phyloP scores from a whole-genome alignment of 2,113 vertebrate species.

The Phaethon lepturus region DNA sequence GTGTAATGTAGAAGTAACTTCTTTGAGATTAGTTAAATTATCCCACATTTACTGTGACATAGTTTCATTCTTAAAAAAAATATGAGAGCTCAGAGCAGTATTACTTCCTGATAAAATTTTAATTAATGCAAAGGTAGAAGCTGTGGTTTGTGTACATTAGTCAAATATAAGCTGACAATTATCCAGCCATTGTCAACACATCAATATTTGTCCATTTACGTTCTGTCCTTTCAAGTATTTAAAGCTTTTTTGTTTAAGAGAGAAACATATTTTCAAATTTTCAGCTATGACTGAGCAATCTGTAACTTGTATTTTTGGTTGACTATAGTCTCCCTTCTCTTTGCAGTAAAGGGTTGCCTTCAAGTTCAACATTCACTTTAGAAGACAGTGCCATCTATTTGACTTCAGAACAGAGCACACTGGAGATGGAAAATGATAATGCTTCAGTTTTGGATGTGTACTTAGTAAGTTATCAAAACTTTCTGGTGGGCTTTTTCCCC shows the following conservation, averaged over 20 bases:
- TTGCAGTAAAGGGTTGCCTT: conserved; percentile 86
- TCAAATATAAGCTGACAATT: neutral
- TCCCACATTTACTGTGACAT: neutral
- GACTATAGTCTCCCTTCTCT: neutral
- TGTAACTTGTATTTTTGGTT: neutral
- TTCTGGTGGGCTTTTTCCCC: neutral
- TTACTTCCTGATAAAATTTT: neutral
- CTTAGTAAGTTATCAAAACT: conserved; percentile 82
- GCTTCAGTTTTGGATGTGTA: conserved; percentile 93
- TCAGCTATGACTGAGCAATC: neutral
- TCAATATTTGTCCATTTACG: neutral
- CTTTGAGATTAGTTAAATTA: neutral
- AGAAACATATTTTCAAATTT: neutral
- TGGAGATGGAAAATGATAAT: conserved; percentile 90
- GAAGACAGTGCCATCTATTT: conserved; percentile 95
- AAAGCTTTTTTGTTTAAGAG: neutral
- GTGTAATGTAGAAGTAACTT: neutral
- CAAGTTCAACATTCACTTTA: conserved; percentile 91
- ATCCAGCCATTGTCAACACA: neutral
- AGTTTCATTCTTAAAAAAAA: neutral
- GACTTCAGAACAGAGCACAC: conserved; percentile 88
- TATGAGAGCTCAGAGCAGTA: neutral
- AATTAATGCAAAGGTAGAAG: neutral
- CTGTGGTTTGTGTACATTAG: neutral
- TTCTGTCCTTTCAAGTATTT: neutral